Conservation (phyloP, 2,888 invertebrate genomes). For the Macrosoma leucophasiata region DNA sequence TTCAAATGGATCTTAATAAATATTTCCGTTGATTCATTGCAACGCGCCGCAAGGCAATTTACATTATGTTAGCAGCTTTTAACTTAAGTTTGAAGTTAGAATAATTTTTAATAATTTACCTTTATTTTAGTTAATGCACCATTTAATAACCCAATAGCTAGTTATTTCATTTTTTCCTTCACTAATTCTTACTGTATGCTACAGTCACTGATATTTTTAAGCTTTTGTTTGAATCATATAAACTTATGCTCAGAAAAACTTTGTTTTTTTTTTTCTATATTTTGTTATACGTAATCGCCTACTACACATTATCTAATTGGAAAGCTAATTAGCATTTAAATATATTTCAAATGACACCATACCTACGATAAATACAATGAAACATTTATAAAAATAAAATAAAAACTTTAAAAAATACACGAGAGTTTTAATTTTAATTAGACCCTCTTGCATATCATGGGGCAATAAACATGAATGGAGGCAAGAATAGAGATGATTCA, state of each 20-base stretch:
- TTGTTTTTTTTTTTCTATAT: conserved; percentile 42
- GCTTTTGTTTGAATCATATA: conserved; percentile 28
- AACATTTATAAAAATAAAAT: conserved; percentile 65
- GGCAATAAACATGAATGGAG: conserved; percentile 15
- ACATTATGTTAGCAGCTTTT: conserved; percentile 65
- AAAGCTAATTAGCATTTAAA: conserved; percentile 62
- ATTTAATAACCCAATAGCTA: conserved; percentile 54
- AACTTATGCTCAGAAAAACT: conserved; percentile 27
- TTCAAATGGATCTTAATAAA: conserved; percentile 46
- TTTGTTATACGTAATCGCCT: conserved; percentile 64
- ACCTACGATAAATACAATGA: conserved; percentile 70
- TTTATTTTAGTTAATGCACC: conserved; percentile 65
- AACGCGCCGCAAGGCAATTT: conserved; percentile 37
- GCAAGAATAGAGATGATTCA: no score
- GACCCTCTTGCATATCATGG: neutral
- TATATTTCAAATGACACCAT: conserved; percentile 69
- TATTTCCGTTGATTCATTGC: conserved; percentile 36
- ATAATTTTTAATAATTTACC: conserved; percentile 54
- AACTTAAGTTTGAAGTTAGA: conserved; percentile 54
- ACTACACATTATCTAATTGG: conserved; percentile 69
- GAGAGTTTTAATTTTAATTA: conserved; percentile 7
- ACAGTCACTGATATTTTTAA: conserved; percentile 34
- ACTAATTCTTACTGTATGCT: conserved; percentile 39
- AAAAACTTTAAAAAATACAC: conserved; percentile 52
- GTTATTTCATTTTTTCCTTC: conserved; percentile 40